A percentile compares a stretch with the other conserved stretches of the same genome.
phyloP scores from a whole-genome alignment of 1,140 invertebrate genomes.

The Plectrocnemia conspersa region DNA sequence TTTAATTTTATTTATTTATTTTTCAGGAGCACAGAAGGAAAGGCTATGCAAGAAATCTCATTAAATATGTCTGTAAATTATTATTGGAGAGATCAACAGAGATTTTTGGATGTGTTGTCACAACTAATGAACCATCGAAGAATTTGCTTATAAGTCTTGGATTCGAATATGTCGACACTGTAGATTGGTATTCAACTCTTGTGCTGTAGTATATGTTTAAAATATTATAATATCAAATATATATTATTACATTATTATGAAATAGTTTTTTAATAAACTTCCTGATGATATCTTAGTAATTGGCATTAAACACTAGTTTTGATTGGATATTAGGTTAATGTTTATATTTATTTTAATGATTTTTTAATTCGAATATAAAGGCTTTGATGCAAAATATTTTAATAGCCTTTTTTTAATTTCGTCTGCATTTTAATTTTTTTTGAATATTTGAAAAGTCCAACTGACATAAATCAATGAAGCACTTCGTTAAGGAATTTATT shows the following conservation, averaged over 20 bases:
- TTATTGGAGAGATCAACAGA: background rate
- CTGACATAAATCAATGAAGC: too few species aligned
- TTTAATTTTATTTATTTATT: background rate
- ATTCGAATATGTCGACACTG: background rate
- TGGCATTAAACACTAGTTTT: too few species aligned
- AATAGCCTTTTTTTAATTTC: too few species aligned
- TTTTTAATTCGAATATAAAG: too few species aligned
- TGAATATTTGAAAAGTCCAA: too few species aligned
- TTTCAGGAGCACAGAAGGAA: constrained; percentile 4
- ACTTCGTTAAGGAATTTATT: too few species aligned
- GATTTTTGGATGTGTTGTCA: constrained; percentile 3
- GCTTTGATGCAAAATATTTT: too few species aligned
- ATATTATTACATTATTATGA: background rate
- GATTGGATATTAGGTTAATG: too few species aligned
- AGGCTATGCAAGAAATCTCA: background rate
- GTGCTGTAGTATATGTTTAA: background rate
- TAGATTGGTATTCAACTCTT: background rate
- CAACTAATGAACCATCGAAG: background rate
- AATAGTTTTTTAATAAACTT: background rate
- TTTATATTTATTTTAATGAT: too few species aligned
- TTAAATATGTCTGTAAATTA: background rate
- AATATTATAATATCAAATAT: background rate
- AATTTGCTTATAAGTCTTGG: background rate
- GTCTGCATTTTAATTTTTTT: too few species aligned
- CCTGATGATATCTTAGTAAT: background rate